phyloP scores from a whole-genome alignment of 2,888 invertebrate species.

The Cacoxenus indagator region DNA sequence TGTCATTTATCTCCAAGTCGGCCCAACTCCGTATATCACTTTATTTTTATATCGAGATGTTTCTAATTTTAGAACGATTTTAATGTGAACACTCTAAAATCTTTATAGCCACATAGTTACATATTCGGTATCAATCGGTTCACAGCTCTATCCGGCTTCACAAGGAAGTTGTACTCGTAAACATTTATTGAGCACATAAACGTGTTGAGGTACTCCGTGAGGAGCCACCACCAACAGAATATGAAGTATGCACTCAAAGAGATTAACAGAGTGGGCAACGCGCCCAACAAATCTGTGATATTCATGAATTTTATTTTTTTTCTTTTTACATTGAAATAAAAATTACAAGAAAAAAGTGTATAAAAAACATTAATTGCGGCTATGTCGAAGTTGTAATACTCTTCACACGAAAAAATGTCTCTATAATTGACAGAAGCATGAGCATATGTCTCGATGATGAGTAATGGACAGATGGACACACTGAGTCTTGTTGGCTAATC shows the following conservation, averaged over 20 bases:
- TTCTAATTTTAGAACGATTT: not conserved
- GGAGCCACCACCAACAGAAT: too few species aligned
- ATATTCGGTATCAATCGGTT: not conserved
- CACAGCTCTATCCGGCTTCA: not conserved
- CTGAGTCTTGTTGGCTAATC: too few species aligned
- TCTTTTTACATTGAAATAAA: too few species aligned
- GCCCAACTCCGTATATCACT: not conserved
- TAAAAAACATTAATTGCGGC: too few species aligned
- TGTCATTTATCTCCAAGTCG: not conserved
- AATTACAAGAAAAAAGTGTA: too few species aligned
- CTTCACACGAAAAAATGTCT: too few species aligned
- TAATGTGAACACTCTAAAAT: not conserved
- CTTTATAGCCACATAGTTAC: not conserved
- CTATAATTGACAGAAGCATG: too few species aligned
- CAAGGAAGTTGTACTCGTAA: constrained; percentile 21
- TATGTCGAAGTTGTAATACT: too few species aligned
- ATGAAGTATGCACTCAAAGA: not conserved
- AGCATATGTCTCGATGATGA: too few species aligned
- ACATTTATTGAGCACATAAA: constrained; percentile 15
- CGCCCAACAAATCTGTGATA: not conserved
- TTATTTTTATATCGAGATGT: not conserved
- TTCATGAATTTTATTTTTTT: not conserved
- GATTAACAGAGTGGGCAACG: not conserved
- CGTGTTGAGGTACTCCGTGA: not conserved
- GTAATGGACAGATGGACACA: too few species aligned